Conservation (phyloP, 2,797 vertebrate genomes). For the Gymnocypris eckloni region DNA sequence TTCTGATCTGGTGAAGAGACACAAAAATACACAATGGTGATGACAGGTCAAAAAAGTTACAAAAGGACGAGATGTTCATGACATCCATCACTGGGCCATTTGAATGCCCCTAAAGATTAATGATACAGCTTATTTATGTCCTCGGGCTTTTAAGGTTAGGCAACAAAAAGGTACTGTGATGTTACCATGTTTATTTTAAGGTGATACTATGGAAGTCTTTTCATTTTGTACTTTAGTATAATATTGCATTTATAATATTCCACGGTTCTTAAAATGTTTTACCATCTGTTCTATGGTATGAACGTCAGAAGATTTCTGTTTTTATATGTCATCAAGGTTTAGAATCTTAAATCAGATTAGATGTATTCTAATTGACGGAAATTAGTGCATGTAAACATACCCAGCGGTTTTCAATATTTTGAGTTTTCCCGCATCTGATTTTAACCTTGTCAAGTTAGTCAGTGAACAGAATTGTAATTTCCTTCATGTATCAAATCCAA, state of each 20-base stretch:
- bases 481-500: neutral
- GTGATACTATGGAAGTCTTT: neutral
- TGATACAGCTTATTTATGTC: constrained; percentile 1
- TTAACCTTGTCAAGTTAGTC: neutral
- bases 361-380: neutral
- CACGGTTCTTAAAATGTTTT: neutral
- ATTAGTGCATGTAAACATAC: neutral
- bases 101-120: constrained; percentile 38
- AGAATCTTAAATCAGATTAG: neutral
- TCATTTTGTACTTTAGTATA: neutral
- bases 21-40: constrained; percentile 41
- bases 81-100: constrained; percentile 21
- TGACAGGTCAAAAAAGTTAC: constrained; percentile 42
- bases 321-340: neutral
- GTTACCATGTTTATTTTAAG: neutral
- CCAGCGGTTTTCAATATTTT: neutral
- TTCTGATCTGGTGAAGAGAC: constrained; percentile 26
- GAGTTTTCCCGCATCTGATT: neutral
- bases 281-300: neutral
- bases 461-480: neutral
- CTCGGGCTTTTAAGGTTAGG: constrained; percentile 13
- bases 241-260: neutral
- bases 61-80: constrained; percentile 17
- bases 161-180: neutral
- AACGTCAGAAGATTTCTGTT: neutral